Conservation (phyloP, 2,888 invertebrate genomes). For the Drosophila longiperda region DNA sequence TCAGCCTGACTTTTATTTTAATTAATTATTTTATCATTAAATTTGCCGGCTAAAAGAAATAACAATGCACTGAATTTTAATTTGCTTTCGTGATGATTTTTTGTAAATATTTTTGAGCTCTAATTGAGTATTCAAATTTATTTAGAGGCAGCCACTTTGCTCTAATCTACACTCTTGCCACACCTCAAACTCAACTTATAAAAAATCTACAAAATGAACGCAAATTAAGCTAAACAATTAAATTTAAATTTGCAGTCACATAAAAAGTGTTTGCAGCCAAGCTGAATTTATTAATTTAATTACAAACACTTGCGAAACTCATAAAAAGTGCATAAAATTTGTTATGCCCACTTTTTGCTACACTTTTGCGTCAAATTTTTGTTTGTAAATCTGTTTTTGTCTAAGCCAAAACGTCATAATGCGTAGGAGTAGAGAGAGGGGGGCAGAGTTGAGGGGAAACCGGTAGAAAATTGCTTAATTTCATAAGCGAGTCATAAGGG, state of each 20-base stretch:
- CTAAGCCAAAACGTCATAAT: conserved; percentile 63
- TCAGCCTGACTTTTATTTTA: background rate
- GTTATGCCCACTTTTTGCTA: conserved; percentile 23
- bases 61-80: background rate
- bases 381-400: conserved; percentile 64
- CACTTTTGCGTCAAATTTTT: conserved; percentile 22
- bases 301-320: conserved; percentile 69
- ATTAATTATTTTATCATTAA: background rate
- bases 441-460: background rate
- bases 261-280: conserved; percentile 26
- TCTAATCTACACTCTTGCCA: conserved; percentile 23
- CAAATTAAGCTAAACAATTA: conserved; percentile 36
- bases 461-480: conserved; percentile 70
- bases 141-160: background rate
- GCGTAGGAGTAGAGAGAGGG: conserved; percentile 27
- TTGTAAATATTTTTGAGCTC: background rate
- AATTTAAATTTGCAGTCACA: conserved; percentile 35
- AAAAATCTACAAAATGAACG: background rate
- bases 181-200: background rate
- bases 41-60: background rate
- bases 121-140: background rate
- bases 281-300: conserved; percentile 71
- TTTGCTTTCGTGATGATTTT: background rate
- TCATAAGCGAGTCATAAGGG: conserved; percentile 76
- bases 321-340: conserved; percentile 73